Evolutionary conservation across 2,113 vertebrate species (phyloP).

Genomic region (Myotis yumanensis): DNA sequence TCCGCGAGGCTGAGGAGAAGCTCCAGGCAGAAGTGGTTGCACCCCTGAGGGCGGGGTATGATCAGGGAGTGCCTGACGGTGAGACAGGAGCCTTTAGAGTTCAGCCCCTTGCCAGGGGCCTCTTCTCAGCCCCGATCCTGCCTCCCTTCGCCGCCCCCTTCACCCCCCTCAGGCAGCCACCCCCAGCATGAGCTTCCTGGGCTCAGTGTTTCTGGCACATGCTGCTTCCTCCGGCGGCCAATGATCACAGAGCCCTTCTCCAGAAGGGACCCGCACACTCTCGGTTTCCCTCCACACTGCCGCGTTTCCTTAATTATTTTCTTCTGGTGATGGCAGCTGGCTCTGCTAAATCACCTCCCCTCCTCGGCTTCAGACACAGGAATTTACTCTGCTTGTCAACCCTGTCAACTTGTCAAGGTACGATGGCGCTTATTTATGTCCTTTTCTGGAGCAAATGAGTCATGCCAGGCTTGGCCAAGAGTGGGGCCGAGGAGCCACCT

Average conservation of each 20-base stretch:
- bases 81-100: not conserved
- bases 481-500: not conserved
- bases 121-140: no score
- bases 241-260: slow-evolving; percentile 52
- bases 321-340: slow-evolving; percentile 69
- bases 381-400: slow-evolving; percentile 72
- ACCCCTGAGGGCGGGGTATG: not conserved
- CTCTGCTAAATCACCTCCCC: slow-evolving; percentile 64
- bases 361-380: slow-evolving; percentile 49
- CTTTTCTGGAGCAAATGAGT: slow-evolving; percentile 67
- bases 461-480: not conserved
- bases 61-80: no score
- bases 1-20: not conserved
- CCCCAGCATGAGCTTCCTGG: not conserved
- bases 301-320: slow-evolving; percentile 74
- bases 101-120: not conserved
- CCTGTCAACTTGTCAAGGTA: slow-evolving; percentile 64
- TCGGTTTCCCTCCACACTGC: not conserved
- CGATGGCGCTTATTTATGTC: slow-evolving; percentile 64
- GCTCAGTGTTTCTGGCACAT: not conserved
- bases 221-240: not conserved
- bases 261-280: not conserved
- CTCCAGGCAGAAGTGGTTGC: not conserved
- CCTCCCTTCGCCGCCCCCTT: not conserved
- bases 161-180: fast-evolving